Percentiles rank a stretch among this genome's conserved stretches.
Evolutionary conservation across 2,797 vertebrate species (phyloP).

Genomic region (Sebastes flavidus): DNA sequence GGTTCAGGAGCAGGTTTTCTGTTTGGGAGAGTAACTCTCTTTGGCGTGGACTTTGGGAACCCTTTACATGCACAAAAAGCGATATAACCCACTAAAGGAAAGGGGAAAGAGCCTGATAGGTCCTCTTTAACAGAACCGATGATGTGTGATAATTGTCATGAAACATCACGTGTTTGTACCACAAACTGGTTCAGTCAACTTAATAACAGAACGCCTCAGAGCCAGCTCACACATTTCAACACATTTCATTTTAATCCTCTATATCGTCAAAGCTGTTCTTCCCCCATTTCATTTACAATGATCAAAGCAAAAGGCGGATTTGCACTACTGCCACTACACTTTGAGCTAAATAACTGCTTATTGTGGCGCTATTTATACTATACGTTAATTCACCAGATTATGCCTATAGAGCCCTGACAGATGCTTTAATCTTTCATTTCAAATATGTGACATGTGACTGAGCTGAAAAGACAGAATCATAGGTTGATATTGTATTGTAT

Average conservation of each 20-base stretch:
- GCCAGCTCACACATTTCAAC: conserved; percentile 6
- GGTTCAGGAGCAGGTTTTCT: no score
- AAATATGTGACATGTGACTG: conserved; percentile 5
- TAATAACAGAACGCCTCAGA: conserved; percentile 20
- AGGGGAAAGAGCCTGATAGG: background rate
- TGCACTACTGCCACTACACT: conserved; percentile 28
- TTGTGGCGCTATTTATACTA: conserved; percentile 52
- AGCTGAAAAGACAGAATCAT: conserved; percentile 11
- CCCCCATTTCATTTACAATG: conserved; percentile 34
- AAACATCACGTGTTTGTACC: background rate
- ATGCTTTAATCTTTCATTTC: conserved; percentile 17
- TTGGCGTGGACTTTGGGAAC: no score
- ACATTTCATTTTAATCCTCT: conserved; percentile 51
- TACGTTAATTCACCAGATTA: conserved; percentile 32
- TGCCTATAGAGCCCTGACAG: conserved; percentile 4
- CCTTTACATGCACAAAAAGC: no score
- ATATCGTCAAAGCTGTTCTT: conserved; percentile 27
- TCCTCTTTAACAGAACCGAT: background rate
- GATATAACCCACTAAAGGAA: background rate
- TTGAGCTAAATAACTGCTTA: conserved; percentile 49
- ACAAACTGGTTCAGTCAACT: conserved; percentile 4
- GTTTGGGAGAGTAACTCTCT: no score
- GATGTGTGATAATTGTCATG: conserved; percentile 1
- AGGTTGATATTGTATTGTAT: background rate
- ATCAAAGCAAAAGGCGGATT: conserved; percentile 61